phyloP scores from a whole-genome alignment of 2,113 vertebrate genomes.

The Hemiprocne comata region DNA sequence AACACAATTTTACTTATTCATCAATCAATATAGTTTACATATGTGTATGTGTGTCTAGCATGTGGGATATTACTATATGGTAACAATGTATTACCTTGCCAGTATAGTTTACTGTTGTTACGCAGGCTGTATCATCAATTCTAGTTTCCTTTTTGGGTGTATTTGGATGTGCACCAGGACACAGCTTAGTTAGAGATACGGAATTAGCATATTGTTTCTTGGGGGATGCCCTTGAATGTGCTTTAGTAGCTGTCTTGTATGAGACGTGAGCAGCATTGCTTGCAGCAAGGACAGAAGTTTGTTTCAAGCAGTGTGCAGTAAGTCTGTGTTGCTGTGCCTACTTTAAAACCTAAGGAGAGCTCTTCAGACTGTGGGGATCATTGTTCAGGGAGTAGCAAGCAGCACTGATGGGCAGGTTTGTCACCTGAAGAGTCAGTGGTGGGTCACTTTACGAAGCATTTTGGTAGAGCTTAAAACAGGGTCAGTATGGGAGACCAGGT shows the following conservation, averaged over 20 bases:
- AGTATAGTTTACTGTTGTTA: slow-evolving; percentile 37
- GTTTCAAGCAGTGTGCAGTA: slow-evolving; percentile 8
- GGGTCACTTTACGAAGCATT: slow-evolving; percentile 13
- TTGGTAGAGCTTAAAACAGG: slow-evolving; percentile 61
- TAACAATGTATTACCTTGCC: slow-evolving; percentile 3
- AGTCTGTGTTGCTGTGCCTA: slow-evolving; percentile 54
- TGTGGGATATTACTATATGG: not conserved
- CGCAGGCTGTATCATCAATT: not conserved
- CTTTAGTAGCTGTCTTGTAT: slow-evolving; percentile 61
- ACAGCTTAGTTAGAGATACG: slow-evolving; percentile 51
- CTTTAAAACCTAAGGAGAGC: slow-evolving; percentile 52
- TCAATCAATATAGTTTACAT: not conserved
- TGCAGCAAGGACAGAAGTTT: slow-evolving; percentile 54
- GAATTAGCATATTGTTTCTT: slow-evolving; percentile 81
- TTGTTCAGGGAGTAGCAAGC: slow-evolving; percentile 36
- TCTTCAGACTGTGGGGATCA: slow-evolving; percentile 40
- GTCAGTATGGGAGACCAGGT: slow-evolving; percentile 62
- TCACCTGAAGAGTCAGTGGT: slow-evolving; percentile 21
- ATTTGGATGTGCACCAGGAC: slow-evolving; percentile 29
- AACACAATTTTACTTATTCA: not conserved
- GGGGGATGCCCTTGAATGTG: slow-evolving; percentile 83
- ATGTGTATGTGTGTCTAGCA: not conserved
- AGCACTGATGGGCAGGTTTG: slow-evolving; percentile 26
- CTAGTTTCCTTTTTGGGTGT: not conserved
- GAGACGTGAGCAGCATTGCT: slow-evolving; percentile 73